A percentile compares a stretch with the other conserved stretches of the same genome.
Conservation (phyloP, 2,113 vertebrate species). For the Lepidothrix coronata region DNA sequence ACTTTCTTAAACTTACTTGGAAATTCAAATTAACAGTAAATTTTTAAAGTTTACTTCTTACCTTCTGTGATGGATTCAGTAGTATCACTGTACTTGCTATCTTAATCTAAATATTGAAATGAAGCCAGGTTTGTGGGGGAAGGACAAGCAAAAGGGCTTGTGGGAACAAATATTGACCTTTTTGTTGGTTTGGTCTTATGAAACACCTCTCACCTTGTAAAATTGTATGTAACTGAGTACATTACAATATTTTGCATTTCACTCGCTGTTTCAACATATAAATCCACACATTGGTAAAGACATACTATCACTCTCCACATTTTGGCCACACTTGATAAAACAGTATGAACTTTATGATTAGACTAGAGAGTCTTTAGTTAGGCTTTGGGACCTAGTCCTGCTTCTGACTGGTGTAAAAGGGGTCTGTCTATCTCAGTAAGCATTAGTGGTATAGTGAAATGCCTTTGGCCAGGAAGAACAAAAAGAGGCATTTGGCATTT, state of each 20-base stretch:
- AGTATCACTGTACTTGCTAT: background rate
- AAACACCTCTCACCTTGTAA: background rate
- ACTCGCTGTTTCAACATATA: background rate
- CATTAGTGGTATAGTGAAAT: background rate
- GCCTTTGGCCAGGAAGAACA: background rate
- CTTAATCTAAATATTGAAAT: background rate
- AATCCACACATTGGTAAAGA: background rate
- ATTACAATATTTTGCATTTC: background rate
- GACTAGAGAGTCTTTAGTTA: background rate
- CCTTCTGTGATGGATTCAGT: background rate
- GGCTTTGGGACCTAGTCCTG: accelerated
- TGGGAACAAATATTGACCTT: background rate
- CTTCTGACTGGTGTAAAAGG: background rate
- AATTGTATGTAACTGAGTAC: background rate
- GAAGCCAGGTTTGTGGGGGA: background rate
- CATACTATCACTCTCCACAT: background rate
- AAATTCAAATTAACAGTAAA: background rate
- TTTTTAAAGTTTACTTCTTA: background rate
- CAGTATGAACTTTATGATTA: background rate
- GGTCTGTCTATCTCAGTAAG: background rate
- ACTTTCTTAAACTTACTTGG: background rate
- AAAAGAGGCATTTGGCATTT: background rate
- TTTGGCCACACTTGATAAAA: background rate
- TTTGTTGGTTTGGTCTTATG: background rate
- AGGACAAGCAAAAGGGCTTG: background rate